Evolutionary conservation across 2,888 invertebrate species (phyloP).

Genomic region (Lagria hirta): DNA sequence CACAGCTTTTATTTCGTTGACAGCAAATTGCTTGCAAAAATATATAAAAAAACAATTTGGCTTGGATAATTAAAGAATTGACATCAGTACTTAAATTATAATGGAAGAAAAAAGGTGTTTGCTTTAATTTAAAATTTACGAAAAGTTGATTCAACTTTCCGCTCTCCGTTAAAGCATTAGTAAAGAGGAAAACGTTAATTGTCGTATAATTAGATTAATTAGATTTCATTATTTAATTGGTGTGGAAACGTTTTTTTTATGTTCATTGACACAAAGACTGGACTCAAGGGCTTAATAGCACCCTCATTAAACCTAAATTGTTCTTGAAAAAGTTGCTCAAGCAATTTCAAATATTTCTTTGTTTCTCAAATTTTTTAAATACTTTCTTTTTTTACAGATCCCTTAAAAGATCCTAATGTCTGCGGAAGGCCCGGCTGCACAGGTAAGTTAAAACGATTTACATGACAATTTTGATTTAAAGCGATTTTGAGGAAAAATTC

Average conservation of each 20-base stretch:
- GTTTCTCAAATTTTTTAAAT: too few species aligned
- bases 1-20: too few species aligned
- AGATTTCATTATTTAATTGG: slow-evolving; percentile 24
- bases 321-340: too few species aligned
- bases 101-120: slow-evolving; percentile 21
- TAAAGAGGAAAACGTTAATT: slow-evolving; percentile 17
- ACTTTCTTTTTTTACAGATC: slow-evolving; percentile 60
- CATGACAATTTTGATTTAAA: too few species aligned
- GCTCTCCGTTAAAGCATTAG: slow-evolving; percentile 7
- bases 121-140: slow-evolving; percentile 19
- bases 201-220: slow-evolving; percentile 22
- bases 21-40: slow-evolving; percentile 15
- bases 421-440: slow-evolving; percentile 71
- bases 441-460: slow-evolving; percentile 57
- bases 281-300: slow-evolving; percentile 7
- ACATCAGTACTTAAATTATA: slow-evolving; percentile 20
- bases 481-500: too few species aligned
- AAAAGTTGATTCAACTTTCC: slow-evolving; percentile 18
- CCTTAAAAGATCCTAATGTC: slow-evolving; percentile 69
- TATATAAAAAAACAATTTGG: slow-evolving; percentile 13
- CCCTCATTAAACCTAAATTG: too few species aligned
- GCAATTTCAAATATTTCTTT: too few species aligned
- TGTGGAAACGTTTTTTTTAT: slow-evolving; percentile 15
- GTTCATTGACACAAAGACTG: slow-evolving; percentile 5
- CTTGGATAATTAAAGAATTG: slow-evolving; percentile 13